phyloP scores from a whole-genome alignment of 2,797 vertebrate genomes.

The Acipenser transmontanus region DNA sequence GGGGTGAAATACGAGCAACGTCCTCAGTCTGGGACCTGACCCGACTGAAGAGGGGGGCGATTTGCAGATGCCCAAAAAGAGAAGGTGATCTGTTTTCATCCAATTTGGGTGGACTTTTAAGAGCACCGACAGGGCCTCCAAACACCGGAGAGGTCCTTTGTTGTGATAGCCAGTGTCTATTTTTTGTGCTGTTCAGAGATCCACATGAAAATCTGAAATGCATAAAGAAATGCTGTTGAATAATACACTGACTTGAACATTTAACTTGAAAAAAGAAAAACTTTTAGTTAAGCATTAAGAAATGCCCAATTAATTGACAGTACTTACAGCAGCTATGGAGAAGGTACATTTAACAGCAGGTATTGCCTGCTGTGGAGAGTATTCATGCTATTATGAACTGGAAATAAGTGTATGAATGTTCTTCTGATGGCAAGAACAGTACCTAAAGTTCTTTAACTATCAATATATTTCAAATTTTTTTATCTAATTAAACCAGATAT shows the following conservation, averaged over 20 bases:
- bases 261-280: too few relatives aligned
- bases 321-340: too few relatives aligned
- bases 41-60: slow-evolving; percentile 35
- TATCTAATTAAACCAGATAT: too few relatives aligned
- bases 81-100: slow-evolving; percentile 54
- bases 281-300: too few relatives aligned
- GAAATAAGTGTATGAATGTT: too few relatives aligned
- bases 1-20: slow-evolving; percentile 39
- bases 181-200: slow-evolving; percentile 36
- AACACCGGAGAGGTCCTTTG: slow-evolving; percentile 50
- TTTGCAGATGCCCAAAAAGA: slow-evolving; percentile 51
- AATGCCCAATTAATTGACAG: too few relatives aligned
- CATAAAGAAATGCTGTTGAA: slow-evolving; percentile 23
- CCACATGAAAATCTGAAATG: slow-evolving; percentile 51
- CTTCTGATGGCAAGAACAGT: too few relatives aligned
- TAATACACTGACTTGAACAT: not conserved
- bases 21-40: slow-evolving; percentile 47
- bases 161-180: slow-evolving; percentile 41
- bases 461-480: too few relatives aligned
- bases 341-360: too few relatives aligned
- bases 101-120: slow-evolving; percentile 47
- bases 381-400: too few relatives aligned
- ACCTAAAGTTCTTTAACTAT: too few relatives aligned
- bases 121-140: slow-evolving; percentile 42
- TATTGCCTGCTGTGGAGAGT: too few relatives aligned